These are phyloP conservation scores for Patagioenas fasciata DNA, from an alignment of 2,113 vertebrate genomes.

Conservation along the genomic window DNA sequence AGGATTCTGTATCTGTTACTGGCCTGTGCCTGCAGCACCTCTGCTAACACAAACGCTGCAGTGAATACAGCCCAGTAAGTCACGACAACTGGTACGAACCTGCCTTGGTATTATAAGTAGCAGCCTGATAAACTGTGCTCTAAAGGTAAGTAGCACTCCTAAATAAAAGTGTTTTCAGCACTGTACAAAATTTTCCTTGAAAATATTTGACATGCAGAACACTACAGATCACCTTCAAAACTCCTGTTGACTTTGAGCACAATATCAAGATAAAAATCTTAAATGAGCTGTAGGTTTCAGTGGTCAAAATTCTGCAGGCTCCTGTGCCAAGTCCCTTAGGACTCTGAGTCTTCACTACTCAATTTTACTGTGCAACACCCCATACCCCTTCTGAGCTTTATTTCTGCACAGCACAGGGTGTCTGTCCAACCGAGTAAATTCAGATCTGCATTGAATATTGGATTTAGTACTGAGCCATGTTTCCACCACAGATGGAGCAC, in stretches of 20 bases:
- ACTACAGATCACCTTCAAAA: background rate
- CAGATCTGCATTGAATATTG: background rate
- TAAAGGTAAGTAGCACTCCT: background rate
- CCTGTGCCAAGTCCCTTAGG: background rate
- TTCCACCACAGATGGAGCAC: background rate
- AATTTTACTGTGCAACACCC: background rate
- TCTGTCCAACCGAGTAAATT: background rate
- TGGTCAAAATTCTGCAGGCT: background rate
- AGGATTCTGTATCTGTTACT: background rate
- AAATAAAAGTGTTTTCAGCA: background rate
- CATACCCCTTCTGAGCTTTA: background rate
- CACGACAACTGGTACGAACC: background rate
- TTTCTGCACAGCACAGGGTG: background rate
- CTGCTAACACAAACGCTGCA: background rate
- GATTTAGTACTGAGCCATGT: background rate
- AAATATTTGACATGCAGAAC: background rate
- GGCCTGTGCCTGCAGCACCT: background rate
- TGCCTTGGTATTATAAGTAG: background rate
- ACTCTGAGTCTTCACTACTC: background rate
- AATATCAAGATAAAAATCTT: background rate
- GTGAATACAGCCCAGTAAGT: background rate
- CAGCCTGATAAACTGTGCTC: background rate
- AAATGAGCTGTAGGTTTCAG: background rate
- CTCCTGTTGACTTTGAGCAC: background rate
- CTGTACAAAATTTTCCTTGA: background rate